Evolutionary conservation across 2,113 vertebrate species (phyloP), one percentile per base, ranked within the genome.

Genomic region (Chaetura pelagica): DNA sequence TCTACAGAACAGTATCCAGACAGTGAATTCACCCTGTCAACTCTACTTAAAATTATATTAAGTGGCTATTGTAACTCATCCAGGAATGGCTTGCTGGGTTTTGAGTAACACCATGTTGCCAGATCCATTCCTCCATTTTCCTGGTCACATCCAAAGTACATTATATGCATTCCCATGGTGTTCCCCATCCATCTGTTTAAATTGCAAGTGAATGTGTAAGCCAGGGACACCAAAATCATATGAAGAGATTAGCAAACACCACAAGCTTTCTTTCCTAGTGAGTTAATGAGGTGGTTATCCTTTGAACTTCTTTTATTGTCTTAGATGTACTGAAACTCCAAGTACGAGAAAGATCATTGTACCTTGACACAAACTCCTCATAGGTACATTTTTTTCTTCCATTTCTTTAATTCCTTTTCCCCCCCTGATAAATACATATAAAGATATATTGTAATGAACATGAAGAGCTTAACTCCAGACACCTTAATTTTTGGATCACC

Each of bases 161-260:
- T 87, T 32, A 17, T 27, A 12, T 35, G 8, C 2, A 20, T 42
- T 84, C 8, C 44, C 8, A 8, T 10, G 14, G 15, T 21, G 12
- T 49, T 58, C 6, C 26, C 26, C 46, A 5, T 1, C 2, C 0
- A 1, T 34, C 49, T 30, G 30, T 49, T 59, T 61, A 51, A 48
- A 69, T 38, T 74, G 19, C 9, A 74, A 46, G n/a, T 48, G 24
- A 3, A 3, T 14, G 9, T 11, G 13, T 51, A 21, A 14, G 1
- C 23, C 22, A 54, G 6, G 21, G 22, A 42, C 14, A 54, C 26
- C 9, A 38, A 63, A 68, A 63, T 46, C 38, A 32, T 32, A 61
- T 32, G 30, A 54, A 38, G 22, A 73, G 29, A 40, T 58, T 40
- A 79, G 21, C 15, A 58, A 87, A 14, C 10, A 35, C 55, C 29